Conservation (phyloP, 2,113 vertebrate genomes). For the Callocephalon fimbriatum region DNA sequence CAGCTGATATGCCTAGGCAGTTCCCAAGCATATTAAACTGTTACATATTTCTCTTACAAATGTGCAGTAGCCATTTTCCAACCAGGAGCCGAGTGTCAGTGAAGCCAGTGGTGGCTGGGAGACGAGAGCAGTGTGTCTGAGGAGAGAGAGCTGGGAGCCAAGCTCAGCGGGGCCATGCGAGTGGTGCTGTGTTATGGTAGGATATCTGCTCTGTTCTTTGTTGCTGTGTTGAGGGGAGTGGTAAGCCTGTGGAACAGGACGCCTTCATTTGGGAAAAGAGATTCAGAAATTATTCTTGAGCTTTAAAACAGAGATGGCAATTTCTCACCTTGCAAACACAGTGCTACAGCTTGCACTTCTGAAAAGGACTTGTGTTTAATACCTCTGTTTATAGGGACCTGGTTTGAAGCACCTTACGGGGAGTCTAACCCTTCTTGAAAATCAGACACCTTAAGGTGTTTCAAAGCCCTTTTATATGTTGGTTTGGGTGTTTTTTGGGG, state of each 20-base stretch:
- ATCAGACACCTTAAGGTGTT: not conserved
- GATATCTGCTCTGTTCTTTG: not conserved
- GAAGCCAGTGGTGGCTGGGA: not conserved
- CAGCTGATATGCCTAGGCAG: not conserved
- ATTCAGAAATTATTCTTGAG: not conserved
- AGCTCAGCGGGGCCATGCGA: accelerated
- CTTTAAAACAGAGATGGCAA: not conserved
- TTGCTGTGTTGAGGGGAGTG: not conserved
- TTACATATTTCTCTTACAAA: not conserved
- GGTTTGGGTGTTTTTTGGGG: not conserved
- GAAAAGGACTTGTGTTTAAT: not conserved
- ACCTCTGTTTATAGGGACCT: not conserved
- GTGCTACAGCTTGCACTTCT: not conserved
- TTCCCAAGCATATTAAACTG: not conserved
- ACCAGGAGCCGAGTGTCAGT: accelerated
- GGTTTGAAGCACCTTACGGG: not conserved
- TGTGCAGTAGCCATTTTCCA: not conserved
- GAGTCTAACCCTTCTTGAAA: not conserved
- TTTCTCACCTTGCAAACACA: not conserved
- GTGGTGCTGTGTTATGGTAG: accelerated
- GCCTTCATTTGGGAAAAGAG: not conserved
- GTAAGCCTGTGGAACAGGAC: not conserved
- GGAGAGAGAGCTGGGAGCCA: not conserved
- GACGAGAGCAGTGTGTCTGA: not conserved
- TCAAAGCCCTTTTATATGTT: not conserved